phyloP scores from a whole-genome alignment of 2,888 invertebrate species.

The Escarpia spicata region DNA sequence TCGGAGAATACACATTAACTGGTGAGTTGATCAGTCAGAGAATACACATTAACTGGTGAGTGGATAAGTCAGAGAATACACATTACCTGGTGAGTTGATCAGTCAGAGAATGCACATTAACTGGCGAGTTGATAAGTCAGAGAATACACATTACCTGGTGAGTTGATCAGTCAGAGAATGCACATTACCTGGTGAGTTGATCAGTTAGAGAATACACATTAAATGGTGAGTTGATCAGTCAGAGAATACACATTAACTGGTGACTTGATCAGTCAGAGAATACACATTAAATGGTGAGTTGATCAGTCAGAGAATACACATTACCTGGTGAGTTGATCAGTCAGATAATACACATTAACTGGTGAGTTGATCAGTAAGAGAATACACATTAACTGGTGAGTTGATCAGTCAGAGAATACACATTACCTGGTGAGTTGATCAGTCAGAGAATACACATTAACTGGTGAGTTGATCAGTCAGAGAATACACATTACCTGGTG shows the following conservation, averaged over 20 bases:
- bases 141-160: too few relatives aligned
- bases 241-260: too few relatives aligned
- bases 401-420: background rate
- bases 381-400: background rate
- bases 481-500: background rate
- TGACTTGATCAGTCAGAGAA: too few relatives aligned
- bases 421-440: background rate
- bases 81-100: too few relatives aligned
- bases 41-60: background rate
- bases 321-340: background rate
- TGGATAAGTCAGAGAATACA: background rate
- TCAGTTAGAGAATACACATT: too few relatives aligned
- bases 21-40: background rate
- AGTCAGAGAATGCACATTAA: too few relatives aligned
- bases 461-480: background rate
- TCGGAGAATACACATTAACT: background rate
- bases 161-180: too few relatives aligned
- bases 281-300: too few relatives aligned
- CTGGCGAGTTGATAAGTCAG: too few relatives aligned
- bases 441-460: background rate
- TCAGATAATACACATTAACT: background rate
- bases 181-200: too few relatives aligned
- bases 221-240: too few relatives aligned
- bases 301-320: too few relatives aligned
- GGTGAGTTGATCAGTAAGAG: background rate